Percentiles rank a stretch among this genome's conserved stretches.
Conservation (phyloP, 2,113 vertebrate genomes). For the Anolis sagrei region DNA sequence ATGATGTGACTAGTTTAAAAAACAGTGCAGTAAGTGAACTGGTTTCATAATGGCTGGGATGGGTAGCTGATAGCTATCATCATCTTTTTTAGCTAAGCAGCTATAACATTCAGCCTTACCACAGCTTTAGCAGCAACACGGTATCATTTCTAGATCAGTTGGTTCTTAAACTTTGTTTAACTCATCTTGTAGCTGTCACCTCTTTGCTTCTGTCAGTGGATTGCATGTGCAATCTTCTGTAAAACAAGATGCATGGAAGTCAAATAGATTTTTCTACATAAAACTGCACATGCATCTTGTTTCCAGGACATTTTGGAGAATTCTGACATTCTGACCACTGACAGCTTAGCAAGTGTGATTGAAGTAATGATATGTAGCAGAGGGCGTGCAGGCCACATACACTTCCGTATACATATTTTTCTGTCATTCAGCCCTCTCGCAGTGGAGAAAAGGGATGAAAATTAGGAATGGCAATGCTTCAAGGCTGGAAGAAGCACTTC, state of each 20-base stretch:
- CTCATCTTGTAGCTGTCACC: not conserved
- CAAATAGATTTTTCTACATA: not conserved
- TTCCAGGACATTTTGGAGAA: not conserved
- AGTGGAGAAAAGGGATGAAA: too few species aligned
- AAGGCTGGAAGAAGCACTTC: too few species aligned
- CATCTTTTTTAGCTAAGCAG: not conserved
- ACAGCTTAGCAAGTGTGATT: not conserved
- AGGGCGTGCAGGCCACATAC: too few species aligned
- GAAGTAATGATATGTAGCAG: too few species aligned
- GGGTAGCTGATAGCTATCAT: not conserved
- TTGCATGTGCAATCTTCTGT: not conserved
- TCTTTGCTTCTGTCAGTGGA: not conserved
- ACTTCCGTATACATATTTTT: too few species aligned
- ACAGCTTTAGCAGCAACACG: not conserved
- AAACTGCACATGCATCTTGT: not conserved
- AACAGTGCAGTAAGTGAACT: not conserved
- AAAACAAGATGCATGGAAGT: not conserved
- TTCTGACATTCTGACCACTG: not conserved
- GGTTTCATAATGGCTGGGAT: not conserved
- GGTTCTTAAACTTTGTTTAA: not conserved
- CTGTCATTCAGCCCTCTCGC: too few species aligned
- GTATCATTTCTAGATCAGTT: not conserved
- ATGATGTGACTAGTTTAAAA: conserved; percentile 13
- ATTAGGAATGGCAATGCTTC: too few species aligned
- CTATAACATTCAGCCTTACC: not conserved